phyloP scores from a whole-genome alignment of 2,113 vertebrate genomes.

The Illadopsis cleaveri region DNA sequence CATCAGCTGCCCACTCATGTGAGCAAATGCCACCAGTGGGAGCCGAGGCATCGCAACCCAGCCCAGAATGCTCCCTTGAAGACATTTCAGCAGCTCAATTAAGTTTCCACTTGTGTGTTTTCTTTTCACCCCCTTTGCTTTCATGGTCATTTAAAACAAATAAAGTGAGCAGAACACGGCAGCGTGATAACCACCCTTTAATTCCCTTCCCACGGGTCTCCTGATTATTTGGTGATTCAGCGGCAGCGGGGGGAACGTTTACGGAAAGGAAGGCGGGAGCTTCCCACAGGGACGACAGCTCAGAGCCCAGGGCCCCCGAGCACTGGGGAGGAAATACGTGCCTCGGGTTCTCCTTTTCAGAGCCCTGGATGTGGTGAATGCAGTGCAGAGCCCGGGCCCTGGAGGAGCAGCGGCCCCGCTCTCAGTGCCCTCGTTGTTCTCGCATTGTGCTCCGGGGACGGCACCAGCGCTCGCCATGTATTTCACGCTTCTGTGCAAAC shows the following conservation, averaged over 20 bases:
- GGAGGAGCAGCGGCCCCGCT: neutral
- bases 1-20: conserved; percentile 8
- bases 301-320: neutral
- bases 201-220: conserved; percentile 50
- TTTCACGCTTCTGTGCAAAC: conserved; percentile 45
- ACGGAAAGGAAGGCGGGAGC: neutral
- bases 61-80: conserved; percentile 33
- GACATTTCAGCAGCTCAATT: conserved; percentile 54
- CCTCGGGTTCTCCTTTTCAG: neutral
- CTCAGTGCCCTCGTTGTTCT: conserved; percentile 25
- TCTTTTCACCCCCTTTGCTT: neutral
- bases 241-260: neutral
- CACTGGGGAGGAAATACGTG: neutral
- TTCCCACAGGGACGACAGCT: neutral
- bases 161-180: conserved; percentile 23
- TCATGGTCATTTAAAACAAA: conserved; percentile 59
- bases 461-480: neutral
- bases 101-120: conserved; percentile 51
- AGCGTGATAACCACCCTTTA: conserved; percentile 24
- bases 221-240: conserved; percentile 39
- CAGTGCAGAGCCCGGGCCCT: neutral
- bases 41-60: conserved; percentile 1
- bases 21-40: conserved; percentile 31
- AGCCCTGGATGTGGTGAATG: neutral
- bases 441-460: neutral